Evolutionary conservation across 2,797 vertebrate genomes (phyloP).

Genomic region (Hipposideros larvatus): DNA sequence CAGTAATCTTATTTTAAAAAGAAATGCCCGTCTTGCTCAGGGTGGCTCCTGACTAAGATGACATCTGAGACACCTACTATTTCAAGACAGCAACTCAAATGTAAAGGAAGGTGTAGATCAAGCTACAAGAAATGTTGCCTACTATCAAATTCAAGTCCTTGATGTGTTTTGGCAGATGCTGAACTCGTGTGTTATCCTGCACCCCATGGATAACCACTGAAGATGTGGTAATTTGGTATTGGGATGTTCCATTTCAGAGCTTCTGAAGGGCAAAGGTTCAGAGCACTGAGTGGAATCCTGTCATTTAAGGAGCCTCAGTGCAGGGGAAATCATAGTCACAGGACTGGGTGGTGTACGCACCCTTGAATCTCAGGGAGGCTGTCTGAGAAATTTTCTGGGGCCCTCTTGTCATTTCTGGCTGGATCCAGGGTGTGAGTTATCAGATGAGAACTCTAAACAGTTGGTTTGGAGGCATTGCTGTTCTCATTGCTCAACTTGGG

Average conservation of each 20-base stretch:
- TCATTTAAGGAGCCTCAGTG: neutral
- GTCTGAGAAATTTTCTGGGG: neutral
- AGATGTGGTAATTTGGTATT: neutral
- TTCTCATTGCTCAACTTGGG: neutral
- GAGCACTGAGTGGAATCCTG: neutral
- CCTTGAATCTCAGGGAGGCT: neutral
- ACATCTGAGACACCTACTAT: neutral
- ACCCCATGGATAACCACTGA: neutral
- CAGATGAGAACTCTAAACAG: neutral
- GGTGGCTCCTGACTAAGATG: neutral
- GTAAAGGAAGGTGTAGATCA: neutral
- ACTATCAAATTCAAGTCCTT: neutral
- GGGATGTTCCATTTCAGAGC: neutral
- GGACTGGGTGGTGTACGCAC: neutral
- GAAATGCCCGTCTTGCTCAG: neutral
- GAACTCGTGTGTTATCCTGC: neutral
- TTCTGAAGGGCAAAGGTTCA: neutral
- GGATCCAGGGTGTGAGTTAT: neutral
- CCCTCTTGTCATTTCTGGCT: neutral
- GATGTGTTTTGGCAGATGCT: neutral
- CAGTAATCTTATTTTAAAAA: neutral
- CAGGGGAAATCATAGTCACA: neutral
- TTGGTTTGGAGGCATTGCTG: neutral
- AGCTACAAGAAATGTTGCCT: neutral
- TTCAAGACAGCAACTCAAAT: neutral